Percentiles rank a stretch among this genome's conserved stretches.
phyloP scores from a whole-genome alignment of 2,113 vertebrate species.

The Plecturocebus donacophilus region DNA sequence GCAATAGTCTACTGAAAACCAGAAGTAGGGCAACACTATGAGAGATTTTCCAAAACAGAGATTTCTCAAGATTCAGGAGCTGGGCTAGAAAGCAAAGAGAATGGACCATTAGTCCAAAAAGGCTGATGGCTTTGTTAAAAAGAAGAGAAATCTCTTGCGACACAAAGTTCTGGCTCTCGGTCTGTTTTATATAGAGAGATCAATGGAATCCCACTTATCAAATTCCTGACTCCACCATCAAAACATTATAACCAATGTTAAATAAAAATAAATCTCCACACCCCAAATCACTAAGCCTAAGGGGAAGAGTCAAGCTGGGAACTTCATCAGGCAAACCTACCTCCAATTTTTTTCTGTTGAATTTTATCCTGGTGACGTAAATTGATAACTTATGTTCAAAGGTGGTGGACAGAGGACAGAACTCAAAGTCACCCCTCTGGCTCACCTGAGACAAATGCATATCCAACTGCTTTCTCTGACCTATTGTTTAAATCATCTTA shows the following conservation, averaged over 20 bases:
- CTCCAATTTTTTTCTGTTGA: no score
- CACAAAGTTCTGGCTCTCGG: not conserved
- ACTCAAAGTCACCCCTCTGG: no score
- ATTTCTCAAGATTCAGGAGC: not conserved
- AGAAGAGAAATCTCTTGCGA: not conserved
- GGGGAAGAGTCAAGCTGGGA: no score
- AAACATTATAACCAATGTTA: not conserved
- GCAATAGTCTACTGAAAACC: fast-evolving
- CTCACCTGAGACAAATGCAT: no score
- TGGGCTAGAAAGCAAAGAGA: not conserved
- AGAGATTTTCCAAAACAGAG: not conserved
- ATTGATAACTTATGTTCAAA: no score
- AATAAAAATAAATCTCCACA: no score
- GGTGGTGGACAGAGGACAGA: no score
- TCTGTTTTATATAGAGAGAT: not conserved
- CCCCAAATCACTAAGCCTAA: no score
- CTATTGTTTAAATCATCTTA: no score
- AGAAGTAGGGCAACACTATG: not conserved
- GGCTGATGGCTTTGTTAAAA: not conserved
- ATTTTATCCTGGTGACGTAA: no score
- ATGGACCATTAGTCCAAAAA: not conserved
- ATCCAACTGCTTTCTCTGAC: no score
- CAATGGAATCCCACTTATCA: not conserved
- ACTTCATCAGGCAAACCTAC: no score
- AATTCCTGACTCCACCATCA: not conserved